Evolutionary conservation across 2,113 vertebrate genomes (phyloP), one percentile per base, ranked within the genome.

Genomic region (Semnornis frantzii): DNA sequence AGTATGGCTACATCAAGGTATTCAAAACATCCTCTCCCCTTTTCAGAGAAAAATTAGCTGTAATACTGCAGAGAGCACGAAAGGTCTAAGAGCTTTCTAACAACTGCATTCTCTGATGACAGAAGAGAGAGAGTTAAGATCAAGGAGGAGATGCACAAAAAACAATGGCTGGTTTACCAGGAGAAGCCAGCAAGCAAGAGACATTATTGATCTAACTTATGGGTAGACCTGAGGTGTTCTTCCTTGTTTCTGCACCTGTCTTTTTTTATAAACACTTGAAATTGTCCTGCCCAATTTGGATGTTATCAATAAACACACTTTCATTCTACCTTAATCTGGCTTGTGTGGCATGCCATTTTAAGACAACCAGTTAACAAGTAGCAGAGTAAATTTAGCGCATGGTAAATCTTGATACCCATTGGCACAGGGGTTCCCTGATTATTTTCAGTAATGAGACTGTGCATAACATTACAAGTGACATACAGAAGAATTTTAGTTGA

Each of bases 221-320:
- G 20, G 27, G 18, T 16, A 63, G 59, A 57, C 13, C 2, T 7
- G 16, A 48, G 52, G 33, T 60, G 64, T 19, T 77, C 37, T 46
- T 83, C 79, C 60, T 60, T 17, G 7, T 66, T 93, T 70, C 73
- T 85, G 69, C 90, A 94, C 72, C 93, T 93, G 92, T 15, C 72
- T 71, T 82, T 91, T 77, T 73, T 23, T 23, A 71, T 30, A 85
- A 90, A 94, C 88, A 90, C 8, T 60, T 87, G 75, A 69, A 82
- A 20, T 12, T 25, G 55, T 42, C 60, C 76, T 82, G 71, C 75
- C 48, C 21, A 17, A 7, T 37, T 63, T 66, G 82, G 90, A 55
- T 91, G 94, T 96, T 94, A 28, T 60, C 82, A 59, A 85, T 90
- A 88, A 90, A 93, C 82, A 95, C 23, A 6, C 20, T 9, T 7